These are phyloP conservation scores for Coregonus sp. DNA, from an alignment of 2,797 vertebrate species.

Conservation along the genomic window DNA sequence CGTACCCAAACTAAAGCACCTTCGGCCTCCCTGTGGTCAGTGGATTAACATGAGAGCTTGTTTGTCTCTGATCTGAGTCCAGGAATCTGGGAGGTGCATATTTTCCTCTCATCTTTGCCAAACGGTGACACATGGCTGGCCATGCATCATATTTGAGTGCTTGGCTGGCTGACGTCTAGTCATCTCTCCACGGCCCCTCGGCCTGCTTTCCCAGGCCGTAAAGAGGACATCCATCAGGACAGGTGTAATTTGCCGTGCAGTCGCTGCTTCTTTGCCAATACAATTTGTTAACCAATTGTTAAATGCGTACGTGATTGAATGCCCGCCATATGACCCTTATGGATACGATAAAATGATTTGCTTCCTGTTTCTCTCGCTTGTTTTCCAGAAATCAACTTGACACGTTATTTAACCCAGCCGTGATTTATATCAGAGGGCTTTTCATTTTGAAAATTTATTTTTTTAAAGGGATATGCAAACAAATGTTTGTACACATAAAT, in stretches of 20 bases:
- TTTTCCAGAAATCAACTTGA: slow-evolving; percentile 12
- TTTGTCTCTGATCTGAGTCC: not conserved
- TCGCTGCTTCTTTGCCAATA: slow-evolving; percentile 58
- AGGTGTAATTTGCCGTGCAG: slow-evolving; percentile 60
- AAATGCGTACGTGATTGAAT: slow-evolving; percentile 26
- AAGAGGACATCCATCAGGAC: slow-evolving; percentile 57
- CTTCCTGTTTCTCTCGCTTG: not conserved
- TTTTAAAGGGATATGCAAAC: slow-evolving; percentile 9
- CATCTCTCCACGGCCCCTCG: slow-evolving; percentile 35
- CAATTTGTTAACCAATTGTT: slow-evolving; percentile 67
- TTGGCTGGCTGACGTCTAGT: slow-evolving; percentile 20
- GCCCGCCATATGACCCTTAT: slow-evolving; percentile 15
- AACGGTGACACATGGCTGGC: slow-evolving; percentile 45
- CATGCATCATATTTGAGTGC: slow-evolving; percentile 51
- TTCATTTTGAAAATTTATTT: slow-evolving; percentile 14
- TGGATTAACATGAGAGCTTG: slow-evolving; percentile 3
- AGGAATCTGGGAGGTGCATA: slow-evolving; percentile 12
- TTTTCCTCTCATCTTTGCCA: slow-evolving; percentile 11
- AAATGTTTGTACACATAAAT: slow-evolving; percentile 22
- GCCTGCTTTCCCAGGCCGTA: slow-evolving; percentile 49
- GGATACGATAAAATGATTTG: slow-evolving; percentile 24
- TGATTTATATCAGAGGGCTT: slow-evolving; percentile 17
- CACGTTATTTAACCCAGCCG: slow-evolving; percentile 15
- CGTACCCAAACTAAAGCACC: not conserved
- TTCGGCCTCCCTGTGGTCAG: no score